A percentile compares a stretch with the other conserved stretches of the same genome.
Conservation (phyloP, 2,113 vertebrate species). For the Paramisgurnus dabryanus region DNA sequence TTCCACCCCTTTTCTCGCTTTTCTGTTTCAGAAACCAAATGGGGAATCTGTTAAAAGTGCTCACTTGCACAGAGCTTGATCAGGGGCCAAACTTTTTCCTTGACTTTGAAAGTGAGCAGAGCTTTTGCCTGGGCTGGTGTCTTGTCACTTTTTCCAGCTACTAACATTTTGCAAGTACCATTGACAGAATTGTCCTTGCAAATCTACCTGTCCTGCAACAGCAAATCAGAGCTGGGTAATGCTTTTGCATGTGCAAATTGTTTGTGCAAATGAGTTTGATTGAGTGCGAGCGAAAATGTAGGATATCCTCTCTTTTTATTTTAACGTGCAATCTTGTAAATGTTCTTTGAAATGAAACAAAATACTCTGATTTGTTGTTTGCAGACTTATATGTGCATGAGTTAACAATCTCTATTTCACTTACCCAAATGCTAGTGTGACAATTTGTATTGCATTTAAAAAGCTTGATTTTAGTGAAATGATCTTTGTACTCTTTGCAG, state of each 20-base stretch:
- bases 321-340: neutral
- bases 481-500: neutral
- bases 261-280: slow-evolving; percentile 7
- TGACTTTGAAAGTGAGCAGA: slow-evolving; percentile 93
- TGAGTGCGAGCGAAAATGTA: neutral
- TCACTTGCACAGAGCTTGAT: slow-evolving; percentile 91
- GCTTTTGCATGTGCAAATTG: slow-evolving; percentile 44
- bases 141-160: slow-evolving; percentile 39
- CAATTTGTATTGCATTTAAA: neutral
- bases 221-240: slow-evolving; percentile 1
- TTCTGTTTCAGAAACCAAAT: slow-evolving; percentile 87
- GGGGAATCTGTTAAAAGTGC: slow-evolving; percentile 90
- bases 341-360: neutral
- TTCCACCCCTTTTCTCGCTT: slow-evolving; percentile 61
- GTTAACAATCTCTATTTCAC: neutral
- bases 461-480: slow-evolving; percentile 24
- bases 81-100: slow-evolving; percentile 94
- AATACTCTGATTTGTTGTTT: slow-evolving; percentile 33
- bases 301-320: neutral
- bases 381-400: slow-evolving; percentile 4
- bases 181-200: slow-evolving; percentile 38
- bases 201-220: neutral
- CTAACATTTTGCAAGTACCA: slow-evolving; percentile 62
- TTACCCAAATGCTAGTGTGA: neutral
- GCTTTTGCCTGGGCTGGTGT: slow-evolving; percentile 75